phyloP scores from a whole-genome alignment of 2,888 invertebrate species.

The Eristalis intricaria region DNA sequence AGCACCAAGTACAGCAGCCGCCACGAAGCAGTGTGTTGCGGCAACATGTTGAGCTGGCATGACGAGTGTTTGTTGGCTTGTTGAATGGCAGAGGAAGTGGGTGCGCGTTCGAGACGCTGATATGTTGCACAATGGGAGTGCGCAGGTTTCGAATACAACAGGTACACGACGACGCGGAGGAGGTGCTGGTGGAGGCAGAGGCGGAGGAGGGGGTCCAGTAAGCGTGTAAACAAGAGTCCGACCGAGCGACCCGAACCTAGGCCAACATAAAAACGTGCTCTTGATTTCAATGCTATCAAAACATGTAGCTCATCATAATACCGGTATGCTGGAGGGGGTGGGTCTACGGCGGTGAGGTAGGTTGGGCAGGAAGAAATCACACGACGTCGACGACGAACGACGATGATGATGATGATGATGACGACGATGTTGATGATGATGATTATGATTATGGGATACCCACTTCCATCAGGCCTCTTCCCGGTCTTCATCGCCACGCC shows the following conservation, averaged over 20 bases:
- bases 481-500: not conserved
- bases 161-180: constrained; percentile 29
- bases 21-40: constrained; percentile 60
- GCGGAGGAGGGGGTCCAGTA: constrained; percentile 2
- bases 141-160: constrained; percentile 65
- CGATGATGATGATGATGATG: not conserved
- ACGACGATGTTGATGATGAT: constrained; percentile 1
- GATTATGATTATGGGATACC: not conserved
- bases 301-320: constrained; percentile 70
- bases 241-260: constrained; percentile 70
- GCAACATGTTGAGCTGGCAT: constrained; percentile 52
- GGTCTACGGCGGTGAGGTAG: not conserved
- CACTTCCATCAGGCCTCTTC: not conserved
- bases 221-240: constrained; percentile 67
- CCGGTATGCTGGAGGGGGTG: constrained; percentile 28
- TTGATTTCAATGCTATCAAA: constrained; percentile 71
- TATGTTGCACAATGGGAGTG: constrained; percentile 9
- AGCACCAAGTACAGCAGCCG: not conserved
- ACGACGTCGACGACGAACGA: not conserved
- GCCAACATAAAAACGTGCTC: constrained; percentile 72
- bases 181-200: no score
- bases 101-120: not conserved
- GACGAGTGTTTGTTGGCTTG: constrained; percentile 8
- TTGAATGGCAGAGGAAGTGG: constrained; percentile 30
- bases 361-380: not conserved